Evolutionary conservation across 2,888 invertebrate species (phyloP).

Genomic region (Resseliella maxima): DNA sequence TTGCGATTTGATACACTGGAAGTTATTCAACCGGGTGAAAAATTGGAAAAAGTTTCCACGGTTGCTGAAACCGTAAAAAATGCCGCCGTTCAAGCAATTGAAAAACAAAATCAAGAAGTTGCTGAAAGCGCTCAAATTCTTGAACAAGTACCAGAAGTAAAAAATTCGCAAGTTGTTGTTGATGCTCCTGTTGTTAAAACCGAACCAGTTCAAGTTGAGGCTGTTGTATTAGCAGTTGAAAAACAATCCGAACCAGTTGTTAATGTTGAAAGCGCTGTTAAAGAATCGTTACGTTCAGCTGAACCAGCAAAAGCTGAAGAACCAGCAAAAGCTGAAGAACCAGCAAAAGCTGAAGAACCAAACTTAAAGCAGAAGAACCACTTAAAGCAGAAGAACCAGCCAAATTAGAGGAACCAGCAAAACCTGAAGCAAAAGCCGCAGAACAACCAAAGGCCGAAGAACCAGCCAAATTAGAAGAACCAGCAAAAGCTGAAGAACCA

Average conservation of each 20-base stretch:
- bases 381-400: background rate
- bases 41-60: background rate
- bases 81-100: conserved; percentile 7
- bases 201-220: background rate
- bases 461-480: background rate
- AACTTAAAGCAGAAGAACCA: too few species aligned
- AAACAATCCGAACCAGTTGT: background rate
- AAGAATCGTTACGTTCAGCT: background rate
- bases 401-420: background rate
- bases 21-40: conserved; percentile 5
- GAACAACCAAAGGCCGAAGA: background rate
- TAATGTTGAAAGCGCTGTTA: background rate
- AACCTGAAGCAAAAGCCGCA: background rate
- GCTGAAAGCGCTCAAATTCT: background rate
- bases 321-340: background rate
- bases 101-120: conserved; percentile 19
- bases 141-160: background rate
- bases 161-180: background rate
- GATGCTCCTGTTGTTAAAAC: background rate
- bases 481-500: background rate
- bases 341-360: background rate
- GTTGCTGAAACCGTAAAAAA: conserved; percentile 53
- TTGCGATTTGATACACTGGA: background rate
- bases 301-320: background rate
- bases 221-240: background rate